A percentile compares a stretch with the other conserved stretches of the same genome.
phyloP scores from a whole-genome alignment of 2,888 invertebrate genomes.

The Clanis bilineata region DNA sequence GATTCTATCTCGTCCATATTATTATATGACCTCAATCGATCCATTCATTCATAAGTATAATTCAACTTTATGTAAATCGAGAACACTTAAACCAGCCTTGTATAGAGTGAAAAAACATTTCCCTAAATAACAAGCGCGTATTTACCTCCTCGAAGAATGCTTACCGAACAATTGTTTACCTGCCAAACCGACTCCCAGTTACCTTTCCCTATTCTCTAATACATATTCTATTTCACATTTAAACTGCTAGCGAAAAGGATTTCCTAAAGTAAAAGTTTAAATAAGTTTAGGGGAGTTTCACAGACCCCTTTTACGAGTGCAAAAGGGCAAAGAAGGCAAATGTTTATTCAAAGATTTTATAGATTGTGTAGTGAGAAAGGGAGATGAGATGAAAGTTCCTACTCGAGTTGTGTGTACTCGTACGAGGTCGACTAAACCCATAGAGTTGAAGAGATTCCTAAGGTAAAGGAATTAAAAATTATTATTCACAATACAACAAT shows the following conservation, averaged over 20 bases:
- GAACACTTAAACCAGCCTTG: not conserved
- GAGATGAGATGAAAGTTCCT: constrained; percentile 40
- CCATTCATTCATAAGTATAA: too few species aligned
- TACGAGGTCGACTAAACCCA: not conserved
- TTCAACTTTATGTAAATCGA: too few species aligned
- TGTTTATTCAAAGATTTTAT: constrained; percentile 80
- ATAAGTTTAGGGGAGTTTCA: constrained; percentile 78
- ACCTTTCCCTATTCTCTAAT: constrained; percentile 61
- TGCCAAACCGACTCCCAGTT: constrained; percentile 49
- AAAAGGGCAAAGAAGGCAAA: constrained; percentile 77
- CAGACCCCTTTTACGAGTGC: constrained; percentile 77
- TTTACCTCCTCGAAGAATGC: constrained; percentile 25
- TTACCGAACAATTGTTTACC: constrained; percentile 50
- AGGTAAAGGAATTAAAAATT: too few species aligned
- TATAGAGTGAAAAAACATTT: constrained; percentile 1
- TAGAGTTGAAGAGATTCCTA: not conserved
- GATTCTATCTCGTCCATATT: too few species aligned
- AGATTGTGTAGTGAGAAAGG: constrained; percentile 65
- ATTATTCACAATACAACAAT: too few species aligned
- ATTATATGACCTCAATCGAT: too few species aligned
- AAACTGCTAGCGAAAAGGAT: constrained; percentile 77
- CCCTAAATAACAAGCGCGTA: not conserved
- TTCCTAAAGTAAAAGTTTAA: constrained; percentile 79
- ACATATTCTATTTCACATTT: constrained; percentile 76
- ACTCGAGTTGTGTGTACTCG: constrained; percentile 27